phyloP scores from a whole-genome alignment of 1,140 invertebrate species.

The Scaptomyza graminum region DNA sequence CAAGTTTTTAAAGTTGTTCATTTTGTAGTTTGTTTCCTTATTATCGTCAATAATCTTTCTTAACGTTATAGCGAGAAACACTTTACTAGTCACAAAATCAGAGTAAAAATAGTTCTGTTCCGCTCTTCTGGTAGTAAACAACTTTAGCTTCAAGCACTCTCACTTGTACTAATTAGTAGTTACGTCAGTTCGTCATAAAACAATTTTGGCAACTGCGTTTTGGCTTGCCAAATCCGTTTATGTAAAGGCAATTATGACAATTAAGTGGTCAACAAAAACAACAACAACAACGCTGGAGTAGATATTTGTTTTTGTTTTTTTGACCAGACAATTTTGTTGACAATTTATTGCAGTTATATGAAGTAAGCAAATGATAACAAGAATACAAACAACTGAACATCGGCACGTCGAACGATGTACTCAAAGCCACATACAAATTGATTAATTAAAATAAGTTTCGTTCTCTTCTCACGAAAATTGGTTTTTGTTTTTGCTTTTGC shows the following conservation, averaged over 20 bases:
- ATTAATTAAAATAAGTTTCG: slow-evolving; percentile 61
- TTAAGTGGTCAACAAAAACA: slow-evolving; percentile 18
- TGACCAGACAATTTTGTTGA: slow-evolving; percentile 25
- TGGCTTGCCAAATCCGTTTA: slow-evolving; percentile 24
- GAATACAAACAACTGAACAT: slow-evolving; percentile 32
- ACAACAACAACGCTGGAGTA: neutral
- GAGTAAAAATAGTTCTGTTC: no score
- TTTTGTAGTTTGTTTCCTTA: no score
- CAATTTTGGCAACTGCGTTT: slow-evolving; percentile 25
- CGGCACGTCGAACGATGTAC: slow-evolving; percentile 35
- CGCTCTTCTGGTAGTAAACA: neutral
- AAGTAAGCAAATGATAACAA: slow-evolving; percentile 36
- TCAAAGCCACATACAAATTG: slow-evolving; percentile 67
- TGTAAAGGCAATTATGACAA: slow-evolving; percentile 42
- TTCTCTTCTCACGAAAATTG: slow-evolving; percentile 28
- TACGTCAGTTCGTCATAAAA: slow-evolving; percentile 14
- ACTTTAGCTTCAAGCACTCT: slow-evolving; percentile 3
- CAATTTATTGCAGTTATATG: slow-evolving; percentile 60
- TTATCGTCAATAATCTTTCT: no score
- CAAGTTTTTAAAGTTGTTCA: no score
- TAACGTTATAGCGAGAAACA: no score
- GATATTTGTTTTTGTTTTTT: slow-evolving; percentile 18
- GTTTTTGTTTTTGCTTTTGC: slow-evolving; percentile 11
- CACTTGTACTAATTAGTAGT: neutral
- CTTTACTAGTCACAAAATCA: no score